These are phyloP conservation scores for Pterois miles DNA, from an alignment of 2,797 vertebrate species.

Conservation along the genomic window DNA sequence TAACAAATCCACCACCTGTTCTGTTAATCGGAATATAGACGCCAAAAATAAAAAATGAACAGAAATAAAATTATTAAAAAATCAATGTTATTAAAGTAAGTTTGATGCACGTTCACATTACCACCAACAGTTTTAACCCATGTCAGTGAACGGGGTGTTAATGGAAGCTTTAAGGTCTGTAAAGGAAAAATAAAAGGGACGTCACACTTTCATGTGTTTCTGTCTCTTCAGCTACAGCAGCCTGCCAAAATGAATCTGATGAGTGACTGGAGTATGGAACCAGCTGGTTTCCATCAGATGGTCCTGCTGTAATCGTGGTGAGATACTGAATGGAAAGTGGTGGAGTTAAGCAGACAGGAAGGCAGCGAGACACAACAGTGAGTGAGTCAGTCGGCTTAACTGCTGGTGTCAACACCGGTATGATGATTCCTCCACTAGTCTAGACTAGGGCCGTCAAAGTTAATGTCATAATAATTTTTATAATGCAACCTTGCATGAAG, in stretches of 20 bases:
- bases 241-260: not conserved
- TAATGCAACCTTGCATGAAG: too few relatives aligned
- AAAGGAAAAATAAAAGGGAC: not conserved
- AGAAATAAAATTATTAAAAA: too few relatives aligned
- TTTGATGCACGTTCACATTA: not conserved
- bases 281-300: slow-evolving; percentile 12
- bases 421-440: too few relatives aligned
- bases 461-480: too few relatives aligned
- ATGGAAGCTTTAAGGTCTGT: not conserved
- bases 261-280: slow-evolving; percentile 4
- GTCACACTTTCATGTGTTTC: not conserved
- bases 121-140: not conserved
- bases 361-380: not conserved
- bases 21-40: too few relatives aligned
- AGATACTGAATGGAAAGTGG: slow-evolving; percentile 29
- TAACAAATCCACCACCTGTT: too few relatives aligned
- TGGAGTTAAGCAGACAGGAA: slow-evolving; percentile 15
- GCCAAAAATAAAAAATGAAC: too few relatives aligned
- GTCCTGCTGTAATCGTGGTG: not conserved
- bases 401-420: too few relatives aligned
- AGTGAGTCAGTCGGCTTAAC: slow-evolving; percentile 9
- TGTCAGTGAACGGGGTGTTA: not conserved
- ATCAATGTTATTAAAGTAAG: not conserved
- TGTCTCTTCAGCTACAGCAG: not conserved
- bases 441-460: too few relatives aligned